Conservation (phyloP, 2,888 invertebrate genomes). For the Apodemia hepburni region DNA sequence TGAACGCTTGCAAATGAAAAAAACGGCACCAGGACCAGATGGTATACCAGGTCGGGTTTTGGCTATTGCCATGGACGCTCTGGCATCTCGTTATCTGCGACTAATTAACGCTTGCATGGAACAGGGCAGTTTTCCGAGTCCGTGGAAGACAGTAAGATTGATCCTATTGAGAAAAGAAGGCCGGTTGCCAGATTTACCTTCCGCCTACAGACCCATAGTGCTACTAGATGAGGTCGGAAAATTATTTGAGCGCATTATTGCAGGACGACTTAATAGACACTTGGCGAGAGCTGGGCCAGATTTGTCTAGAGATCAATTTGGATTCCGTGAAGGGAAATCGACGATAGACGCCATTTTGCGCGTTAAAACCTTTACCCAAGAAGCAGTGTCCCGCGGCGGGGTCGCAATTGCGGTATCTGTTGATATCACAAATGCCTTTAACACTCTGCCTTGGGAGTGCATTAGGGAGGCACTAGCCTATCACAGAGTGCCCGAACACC, state of each 20-base stretch:
- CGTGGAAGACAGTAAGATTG: conserved; percentile 10
- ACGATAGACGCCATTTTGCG: neutral
- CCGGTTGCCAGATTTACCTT: neutral
- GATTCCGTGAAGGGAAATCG: neutral
- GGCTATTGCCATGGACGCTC: neutral
- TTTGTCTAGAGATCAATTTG: neutral
- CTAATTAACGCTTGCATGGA: neutral
- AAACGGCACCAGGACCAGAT: conserved; percentile 22
- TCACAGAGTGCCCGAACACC: neutral
- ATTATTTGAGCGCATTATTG: neutral
- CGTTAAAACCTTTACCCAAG: neutral
- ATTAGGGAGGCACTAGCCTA: neutral
- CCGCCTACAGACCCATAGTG: neutral
- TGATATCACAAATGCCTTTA: neutral
- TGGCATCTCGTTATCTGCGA: neutral
- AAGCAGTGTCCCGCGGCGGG: neutral
- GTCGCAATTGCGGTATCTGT: neutral
- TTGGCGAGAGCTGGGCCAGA: neutral
- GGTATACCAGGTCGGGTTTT: conserved; percentile 11
- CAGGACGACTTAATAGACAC: neutral
- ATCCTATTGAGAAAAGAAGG: neutral
- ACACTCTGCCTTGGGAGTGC: neutral
- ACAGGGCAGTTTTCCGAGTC: neutral
- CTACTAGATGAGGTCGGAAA: conserved; percentile 1
- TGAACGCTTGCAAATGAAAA: neutral